Evolutionary conservation across 2,888 invertebrate species (phyloP), one percentile per base, ranked within the genome.

Genomic region (Coecobrya sp.): DNA sequence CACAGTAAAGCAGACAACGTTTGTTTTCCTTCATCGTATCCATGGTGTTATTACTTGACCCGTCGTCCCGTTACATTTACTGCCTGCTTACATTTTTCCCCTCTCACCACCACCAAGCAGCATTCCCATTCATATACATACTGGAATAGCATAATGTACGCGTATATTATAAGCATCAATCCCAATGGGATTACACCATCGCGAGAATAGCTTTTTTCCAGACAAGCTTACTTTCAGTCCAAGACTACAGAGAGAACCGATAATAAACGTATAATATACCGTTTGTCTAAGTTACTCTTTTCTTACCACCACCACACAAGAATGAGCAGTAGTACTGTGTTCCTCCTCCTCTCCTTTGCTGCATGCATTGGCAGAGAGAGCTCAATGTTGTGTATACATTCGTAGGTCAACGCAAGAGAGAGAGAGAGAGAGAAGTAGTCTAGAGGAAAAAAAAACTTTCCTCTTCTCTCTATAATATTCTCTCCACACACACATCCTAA

Each of bases 161-260:
- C 11, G n/a, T 36, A 52, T n/a, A 52, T 52, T 52, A 11, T 52
- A 52, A 11, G n/a, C 11, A 52, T 36, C 52, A 79, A 85, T 85
- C 68, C 82, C 85, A 16, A 10, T 68, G 85, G 68, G 85, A 85
- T 68, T 85, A 68, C 65, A 85, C 59, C 45, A 68, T 85, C 45
- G 84, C n/a, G 84, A 68, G 85, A 68, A 85, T 25, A 65, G 85
- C 68, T 85, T 79, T 79, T 79, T 25, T 7, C 79, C 25, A 79
- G 27, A 79, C 79, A 79, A 79, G 52, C 52, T 79, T 79, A 79
- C 73, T 73, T 79, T 79, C 10, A 22, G 10, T 52, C 52, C 79
- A 79, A 79, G 76, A 68, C 68, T 68, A 30, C 42, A 30, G 11
- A 30, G 11, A 62, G 25, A 73, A 16, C 10, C 52, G 55, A 30